These are phyloP conservation scores for Neuroterus valhalla DNA, from an alignment of 1,140 invertebrate species.

Conservation along the genomic window DNA sequence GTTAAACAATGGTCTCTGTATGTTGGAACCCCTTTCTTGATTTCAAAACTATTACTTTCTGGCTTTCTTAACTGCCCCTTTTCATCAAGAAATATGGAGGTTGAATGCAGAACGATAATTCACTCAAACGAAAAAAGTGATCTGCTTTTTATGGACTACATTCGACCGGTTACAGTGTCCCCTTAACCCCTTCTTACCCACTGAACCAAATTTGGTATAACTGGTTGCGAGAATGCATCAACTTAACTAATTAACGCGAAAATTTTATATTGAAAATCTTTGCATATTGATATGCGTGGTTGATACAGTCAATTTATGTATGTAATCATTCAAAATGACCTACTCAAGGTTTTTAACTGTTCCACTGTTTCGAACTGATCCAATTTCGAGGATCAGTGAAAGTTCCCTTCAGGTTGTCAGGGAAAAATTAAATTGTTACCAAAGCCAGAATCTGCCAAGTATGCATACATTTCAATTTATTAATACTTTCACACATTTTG, in stretches of 20 bases:
- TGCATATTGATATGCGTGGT: too few relatives aligned
- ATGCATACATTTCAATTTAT: too few relatives aligned
- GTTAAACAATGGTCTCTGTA: too few relatives aligned
- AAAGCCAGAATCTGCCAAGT: background rate
- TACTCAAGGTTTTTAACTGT: background rate
- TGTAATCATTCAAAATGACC: constrained; percentile 9
- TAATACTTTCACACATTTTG: too few relatives aligned
- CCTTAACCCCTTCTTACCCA: constrained; percentile 17
- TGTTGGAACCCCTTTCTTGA: background rate
- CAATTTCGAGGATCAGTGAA: constrained; percentile 23
- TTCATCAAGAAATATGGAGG: background rate
- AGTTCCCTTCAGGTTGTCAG: background rate
- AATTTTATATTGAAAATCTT: constrained; percentile 3
- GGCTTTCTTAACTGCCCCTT: background rate
- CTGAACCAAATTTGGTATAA: constrained; percentile 7
- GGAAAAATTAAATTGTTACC: constrained; percentile 12
- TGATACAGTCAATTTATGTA: background rate
- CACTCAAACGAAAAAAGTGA: constrained; percentile 9
- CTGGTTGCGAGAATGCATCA: constrained; percentile 17
- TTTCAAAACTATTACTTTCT: background rate
- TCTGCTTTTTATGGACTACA: constrained; percentile 23
- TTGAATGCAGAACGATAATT: constrained; percentile 5
- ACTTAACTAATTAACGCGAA: background rate
- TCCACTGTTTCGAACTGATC: background rate
- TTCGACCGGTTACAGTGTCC: constrained; percentile 8